phyloP scores from a whole-genome alignment of 2,113 vertebrate genomes.

The Tapirus terrestris region DNA sequence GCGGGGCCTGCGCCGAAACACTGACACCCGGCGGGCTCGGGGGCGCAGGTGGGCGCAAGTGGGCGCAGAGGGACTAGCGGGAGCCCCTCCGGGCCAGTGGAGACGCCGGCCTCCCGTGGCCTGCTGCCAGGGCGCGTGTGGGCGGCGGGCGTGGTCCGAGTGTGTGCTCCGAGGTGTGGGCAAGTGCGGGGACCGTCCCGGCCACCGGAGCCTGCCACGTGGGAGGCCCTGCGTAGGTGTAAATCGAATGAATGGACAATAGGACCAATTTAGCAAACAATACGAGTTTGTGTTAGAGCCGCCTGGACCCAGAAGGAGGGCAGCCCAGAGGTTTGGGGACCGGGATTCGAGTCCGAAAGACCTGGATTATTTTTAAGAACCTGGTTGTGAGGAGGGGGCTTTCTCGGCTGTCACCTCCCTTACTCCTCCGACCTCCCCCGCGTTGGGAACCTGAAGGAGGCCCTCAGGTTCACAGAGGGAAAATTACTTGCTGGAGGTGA shows the following conservation, averaged over 20 bases:
- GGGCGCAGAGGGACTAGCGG: rapidly evolving
- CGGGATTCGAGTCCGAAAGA: neutral
- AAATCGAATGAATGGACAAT: neutral
- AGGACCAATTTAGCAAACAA: neutral
- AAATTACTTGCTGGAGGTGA: neutral
- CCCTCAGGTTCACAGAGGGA: neutral
- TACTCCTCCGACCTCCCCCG: neutral
- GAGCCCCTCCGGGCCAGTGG: rapidly evolving
- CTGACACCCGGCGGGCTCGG: rapidly evolving
- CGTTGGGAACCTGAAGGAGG: neutral
- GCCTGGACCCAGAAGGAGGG: neutral
- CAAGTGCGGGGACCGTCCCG: neutral
- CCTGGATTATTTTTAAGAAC: neutral
- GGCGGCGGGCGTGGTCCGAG: neutral
- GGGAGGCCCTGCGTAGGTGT: neutral
- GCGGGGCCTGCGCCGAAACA: neutral
- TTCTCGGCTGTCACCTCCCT: neutral
- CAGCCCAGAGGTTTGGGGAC: neutral
- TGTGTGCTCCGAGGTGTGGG: neutral
- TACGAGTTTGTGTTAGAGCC: neutral
- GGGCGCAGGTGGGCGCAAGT: rapidly evolving
- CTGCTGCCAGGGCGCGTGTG: rapidly evolving
- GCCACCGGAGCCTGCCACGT: neutral
- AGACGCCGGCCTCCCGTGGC: rapidly evolving
- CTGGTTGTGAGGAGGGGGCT: neutral